phyloP scores from a whole-genome alignment of 2,797 vertebrate species.

The Sternotherus odoratus region DNA sequence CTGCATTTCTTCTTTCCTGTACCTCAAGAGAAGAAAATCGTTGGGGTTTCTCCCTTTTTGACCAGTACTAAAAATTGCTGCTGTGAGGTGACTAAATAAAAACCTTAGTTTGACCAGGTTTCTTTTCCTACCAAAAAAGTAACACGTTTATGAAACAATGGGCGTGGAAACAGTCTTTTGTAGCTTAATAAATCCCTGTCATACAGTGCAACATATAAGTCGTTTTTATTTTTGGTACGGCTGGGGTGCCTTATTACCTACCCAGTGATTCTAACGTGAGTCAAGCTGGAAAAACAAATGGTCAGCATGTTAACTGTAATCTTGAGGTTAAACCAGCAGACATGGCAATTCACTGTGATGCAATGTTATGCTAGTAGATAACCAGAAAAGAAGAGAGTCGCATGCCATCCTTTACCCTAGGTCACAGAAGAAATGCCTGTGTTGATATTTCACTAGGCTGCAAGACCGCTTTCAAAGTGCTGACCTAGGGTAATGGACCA shows the following conservation, averaged over 20 bases:
- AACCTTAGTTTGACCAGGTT: background rate
- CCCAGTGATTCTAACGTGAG: background rate
- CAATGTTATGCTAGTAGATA: background rate
- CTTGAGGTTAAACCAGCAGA: background rate
- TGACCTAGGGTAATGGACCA: background rate
- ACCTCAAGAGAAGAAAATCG: slow-evolving; percentile 34
- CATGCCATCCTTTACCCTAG: background rate
- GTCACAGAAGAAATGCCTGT: background rate
- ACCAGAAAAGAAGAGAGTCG: background rate
- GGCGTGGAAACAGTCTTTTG: background rate
- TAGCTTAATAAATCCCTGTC: background rate
- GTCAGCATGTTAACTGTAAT: background rate
- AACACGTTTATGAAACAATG: background rate
- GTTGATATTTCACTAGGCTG: background rate
- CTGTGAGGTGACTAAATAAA: background rate
- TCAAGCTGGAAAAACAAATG: background rate
- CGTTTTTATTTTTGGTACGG: background rate
- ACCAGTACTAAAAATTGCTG: slow-evolving; percentile 2
- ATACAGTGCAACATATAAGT: background rate
- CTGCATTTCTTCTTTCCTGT: slow-evolving; percentile 41
- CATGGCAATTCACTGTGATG: background rate
- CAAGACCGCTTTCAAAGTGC: background rate
- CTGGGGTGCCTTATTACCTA: background rate
- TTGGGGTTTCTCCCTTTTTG: slow-evolving; percentile 47
- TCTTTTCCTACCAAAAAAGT: background rate